Conservation (phyloP, 2,113 vertebrate genomes). For the Catharus fuscescens region DNA sequence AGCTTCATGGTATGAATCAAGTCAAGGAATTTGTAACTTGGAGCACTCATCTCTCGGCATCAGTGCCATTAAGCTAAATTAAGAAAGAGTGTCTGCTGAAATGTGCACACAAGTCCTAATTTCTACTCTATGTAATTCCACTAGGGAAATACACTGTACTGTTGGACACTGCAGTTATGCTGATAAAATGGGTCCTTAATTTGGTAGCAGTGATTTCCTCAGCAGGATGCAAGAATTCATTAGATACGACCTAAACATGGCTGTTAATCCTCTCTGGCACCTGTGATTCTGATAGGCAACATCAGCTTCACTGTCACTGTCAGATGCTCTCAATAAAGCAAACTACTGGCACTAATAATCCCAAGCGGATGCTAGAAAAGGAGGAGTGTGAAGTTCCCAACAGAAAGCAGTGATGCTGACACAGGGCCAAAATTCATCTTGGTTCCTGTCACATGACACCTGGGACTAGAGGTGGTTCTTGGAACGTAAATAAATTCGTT, state of each 20-base stretch:
- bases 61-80: neutral
- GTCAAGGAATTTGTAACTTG: neutral
- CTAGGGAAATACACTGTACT: neutral
- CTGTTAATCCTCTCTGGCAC: neutral
- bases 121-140: neutral
- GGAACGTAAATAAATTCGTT: neutral
- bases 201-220: neutral
- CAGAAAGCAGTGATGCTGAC: neutral
- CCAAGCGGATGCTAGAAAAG: neutral
- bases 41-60: neutral
- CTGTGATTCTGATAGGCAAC: neutral
- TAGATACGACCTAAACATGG: neutral
- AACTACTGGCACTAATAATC: neutral
- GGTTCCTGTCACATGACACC: neutral
- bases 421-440: neutral
- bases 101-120: neutral
- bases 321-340: neutral
- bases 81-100: neutral
- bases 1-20: neutral
- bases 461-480: neutral
- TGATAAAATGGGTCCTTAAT: neutral
- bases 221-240: conserved; percentile 7
- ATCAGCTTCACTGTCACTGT: neutral
- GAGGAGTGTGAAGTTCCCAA: neutral
- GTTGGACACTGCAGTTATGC: neutral